Evolutionary conservation across 1,140 invertebrate species (phyloP).

Genomic region (Steinernema feltiae): DNA sequence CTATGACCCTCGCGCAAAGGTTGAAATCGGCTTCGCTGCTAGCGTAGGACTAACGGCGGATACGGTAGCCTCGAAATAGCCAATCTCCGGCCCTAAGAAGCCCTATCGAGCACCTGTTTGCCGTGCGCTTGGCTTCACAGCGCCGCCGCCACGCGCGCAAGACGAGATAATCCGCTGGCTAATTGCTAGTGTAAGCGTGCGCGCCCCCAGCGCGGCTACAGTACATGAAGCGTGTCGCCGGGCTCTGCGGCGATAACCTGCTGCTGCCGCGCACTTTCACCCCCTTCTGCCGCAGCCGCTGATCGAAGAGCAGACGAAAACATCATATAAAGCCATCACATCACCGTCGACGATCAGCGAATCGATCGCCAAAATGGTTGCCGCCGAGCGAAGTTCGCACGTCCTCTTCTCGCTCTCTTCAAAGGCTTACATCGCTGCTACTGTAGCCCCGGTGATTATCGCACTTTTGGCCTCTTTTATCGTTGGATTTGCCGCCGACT

Average conservation of each 20-base stretch:
- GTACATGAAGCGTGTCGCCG: background rate
- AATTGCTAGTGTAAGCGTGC: slow-evolving; percentile 13
- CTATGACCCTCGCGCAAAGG: too few relatives aligned
- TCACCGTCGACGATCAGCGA: background rate
- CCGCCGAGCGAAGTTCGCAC: background rate
- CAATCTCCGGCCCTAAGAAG: background rate
- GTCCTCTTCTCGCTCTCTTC: background rate
- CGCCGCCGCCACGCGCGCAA: too few relatives aligned
- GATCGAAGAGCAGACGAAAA: too few relatives aligned
- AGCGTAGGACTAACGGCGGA: too few relatives aligned
- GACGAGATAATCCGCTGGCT: background rate
- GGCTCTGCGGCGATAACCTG: too few relatives aligned
- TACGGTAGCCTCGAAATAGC: too few relatives aligned
- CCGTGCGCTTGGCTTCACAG: background rate
- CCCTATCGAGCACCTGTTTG: background rate
- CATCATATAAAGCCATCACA: background rate
- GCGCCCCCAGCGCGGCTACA: background rate
- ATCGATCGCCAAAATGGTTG: background rate
- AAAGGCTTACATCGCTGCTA: background rate
- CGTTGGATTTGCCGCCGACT: background rate
- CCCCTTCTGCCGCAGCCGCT: background rate
- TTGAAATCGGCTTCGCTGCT: too few relatives aligned
- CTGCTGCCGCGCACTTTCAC: background rate
- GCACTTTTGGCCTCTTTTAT: background rate
- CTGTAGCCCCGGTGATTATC: background rate